Base-by-base conservation (phyloP, 2,888 invertebrate species). In the Smittia sp. region DNA sequence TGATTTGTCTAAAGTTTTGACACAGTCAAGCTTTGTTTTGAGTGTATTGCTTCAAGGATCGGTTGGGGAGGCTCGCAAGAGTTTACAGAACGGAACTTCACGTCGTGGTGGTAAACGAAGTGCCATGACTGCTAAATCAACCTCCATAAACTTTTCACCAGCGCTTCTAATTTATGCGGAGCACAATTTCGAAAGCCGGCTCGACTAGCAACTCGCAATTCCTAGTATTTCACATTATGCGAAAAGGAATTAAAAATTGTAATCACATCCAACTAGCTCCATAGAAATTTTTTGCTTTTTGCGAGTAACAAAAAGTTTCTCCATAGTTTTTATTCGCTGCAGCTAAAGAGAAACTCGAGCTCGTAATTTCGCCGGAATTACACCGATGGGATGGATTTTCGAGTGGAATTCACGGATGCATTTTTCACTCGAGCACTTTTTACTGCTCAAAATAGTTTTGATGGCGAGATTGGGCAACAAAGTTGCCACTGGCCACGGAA, bases 301-400 rank as follows among this genome's bases (percentile, higher is more conserved):
- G 11, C 15, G 46, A 46, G 15, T 46, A n/a, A 11, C 6, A 46
- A 15, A 6, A 46, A 46, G 11, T 46, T 46, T 46, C 15, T 11
- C 46, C 46, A 11, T n/a, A 46, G 46, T n/a, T 46, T 32, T 32
- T 9, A 32, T 32, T 32, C 32, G 32, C 3, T 3, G 32, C 9
- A 32, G 11, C 11, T 11, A n/a, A 46, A n/a, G 46, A 11, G n/a
- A 46, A 25, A 63, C 25, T 63, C 62, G 25, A 25, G 62, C 25
- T 24, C 27, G 24, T 24, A 63, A 22, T 63, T 58, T 63, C 62
- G 13, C 2, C 22, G 25, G 15, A 63, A 63, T 63, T 63, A 63
- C 62, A 63, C 62, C 62, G 13, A 24, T 1, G 62, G 62, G 62
- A 63, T 1, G 24, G 24, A 13, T 63, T 22, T 63, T 15, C 18